Base-by-base conservation (phyloP, 2,888 invertebrate species). In the Omphaloscelis lunosa region DNA sequence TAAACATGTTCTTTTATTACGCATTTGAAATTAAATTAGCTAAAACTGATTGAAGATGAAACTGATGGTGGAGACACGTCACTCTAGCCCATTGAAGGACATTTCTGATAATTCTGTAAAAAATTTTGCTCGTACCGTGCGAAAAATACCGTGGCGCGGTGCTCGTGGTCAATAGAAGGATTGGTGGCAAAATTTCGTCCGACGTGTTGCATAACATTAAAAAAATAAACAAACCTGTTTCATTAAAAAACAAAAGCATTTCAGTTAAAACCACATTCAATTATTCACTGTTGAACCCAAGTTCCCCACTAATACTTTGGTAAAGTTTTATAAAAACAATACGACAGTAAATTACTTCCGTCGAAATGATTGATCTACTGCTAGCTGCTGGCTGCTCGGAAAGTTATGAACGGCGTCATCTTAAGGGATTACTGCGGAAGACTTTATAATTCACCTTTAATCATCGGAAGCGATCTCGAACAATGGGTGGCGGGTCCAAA, bases 321-420 rank as follows among this genome's bases (percentile, higher is more conserved):
- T 48, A 63, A 83, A 75, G 61, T 83, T 66, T 20, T 39, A 6
- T 29, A 48, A 59, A 71, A 79, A 73, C 73, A 73, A n/a, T 29
- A 76, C 68, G 74, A 20, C 68, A 75, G 41, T 68, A 68, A 85
- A 79, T 80, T 69, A 80, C 20, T 58, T 45, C 53, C 53, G 80
- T 77, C 62, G 56, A 39, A 29, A 71, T 83, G 77, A 85, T 77
- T 80, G 85, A 85, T 85, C 72, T 74, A 80, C 27, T 80, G 72
- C 62, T 56, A 23, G 39, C 82, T n/a, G n/a, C n/a, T n/a, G n/a
- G n/a, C n/a, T n/a, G 82, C 74, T 85, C 79, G 29, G 20, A 39
- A 66, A 84, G 77, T 83, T 79, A 85, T 79, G 82, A 77, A 27
- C 63, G 58, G 45, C 45, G 34, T 56, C 23, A 56, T 41, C 45